Base-by-base conservation (phyloP, 2,797 vertebrate genomes). In the Peromyscus aztecus region DNA sequence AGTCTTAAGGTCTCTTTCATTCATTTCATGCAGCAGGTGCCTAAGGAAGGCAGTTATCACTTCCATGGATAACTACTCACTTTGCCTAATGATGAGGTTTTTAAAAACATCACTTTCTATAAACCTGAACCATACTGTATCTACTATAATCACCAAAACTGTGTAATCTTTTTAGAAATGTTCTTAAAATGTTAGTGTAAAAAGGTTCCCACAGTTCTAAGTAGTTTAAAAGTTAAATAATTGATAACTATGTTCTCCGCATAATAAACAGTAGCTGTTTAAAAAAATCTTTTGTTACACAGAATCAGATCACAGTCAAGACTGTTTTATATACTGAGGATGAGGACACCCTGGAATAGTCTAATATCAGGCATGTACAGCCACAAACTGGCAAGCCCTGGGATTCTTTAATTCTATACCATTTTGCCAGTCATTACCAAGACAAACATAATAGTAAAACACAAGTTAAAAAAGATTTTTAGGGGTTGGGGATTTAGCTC, bases 371-470 rank as follows among this genome's bases (percentile, higher is more conserved):
- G 57, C 37, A n/a, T 6, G 34, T 0, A 59, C 3, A 89, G 65
- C 88, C 67, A 95, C 52, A 73, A 93, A 59, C 43, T 59, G 83
- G 59, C 31, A 94, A 97, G 94, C 1, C 1, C 23, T 97, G 69
- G 76, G 46, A 76, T 83, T 94, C 96, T 92, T 92, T 80, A 91
- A 84, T 87, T 89, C 49, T 52, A 90, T 37, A 94, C 37, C 71
- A 78, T 65, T 94, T 95, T 40, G 75, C 34, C 27, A 55, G n/a
- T n/a, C 46, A 12, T 52, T 85, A 96, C n/a, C 40, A 43, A 86
- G 83, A 92, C 49, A 94, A 92, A 94, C 19, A 90, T 27, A 94
- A 95, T 1, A 95, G 52, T 43, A 93, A 94, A 97, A 71, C 63
- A 37, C 17, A 90, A 75, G 57, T 29, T 83, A 90, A 71, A 80